Evolutionary conservation across 2,113 vertebrate genomes (phyloP), one percentile per base, ranked within the genome.

Genomic region (Dolichotis patagonum): DNA sequence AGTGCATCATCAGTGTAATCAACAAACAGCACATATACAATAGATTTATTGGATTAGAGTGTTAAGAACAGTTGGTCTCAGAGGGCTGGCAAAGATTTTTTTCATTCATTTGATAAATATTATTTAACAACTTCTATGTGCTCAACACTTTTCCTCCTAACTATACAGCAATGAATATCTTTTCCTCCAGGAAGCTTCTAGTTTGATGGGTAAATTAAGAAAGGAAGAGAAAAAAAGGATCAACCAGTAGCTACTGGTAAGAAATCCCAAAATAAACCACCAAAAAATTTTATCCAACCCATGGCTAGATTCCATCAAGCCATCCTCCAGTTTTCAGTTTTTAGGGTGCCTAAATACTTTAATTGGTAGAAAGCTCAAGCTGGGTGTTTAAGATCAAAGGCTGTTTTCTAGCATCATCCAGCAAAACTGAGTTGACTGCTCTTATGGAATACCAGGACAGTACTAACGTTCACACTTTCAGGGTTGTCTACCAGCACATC

Each of bases 101-200:
- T 91, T 81, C 35, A 67, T 83, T 94, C 46, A 75, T n/a, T 75
- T 52, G 83, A 92, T 17, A 81, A 88, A 81, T 85, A 85, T 60
- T 84, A 46, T 28, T 81, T 78, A 83, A 10, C 26, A 56, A 73
- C 30, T 58, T 52, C 52, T 63, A 1, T 41, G 5, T 35, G 7
- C 43, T 26, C 86, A 28, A 7, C 14, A 83, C 7, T 52, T 3
- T 41, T 19, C 26, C 65, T 88, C 77, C 73, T 65, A 83, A 73
- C 41, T 81, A 73, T 30, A n/a, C 13, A 87, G 24, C 22, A 65
- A 54, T 71, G 9, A 87, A 62, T 1, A 91, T 69, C 22, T 3
- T 60, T 85, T 38, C 22, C 46, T 84, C 85, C 35, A 75, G 7
- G 8, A 92, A 54, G 12, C 38, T 89, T 94, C 24, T 5, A 75